Base-by-base conservation (phyloP, 2,888 invertebrate species). In the Leptopilina syphax region DNA sequence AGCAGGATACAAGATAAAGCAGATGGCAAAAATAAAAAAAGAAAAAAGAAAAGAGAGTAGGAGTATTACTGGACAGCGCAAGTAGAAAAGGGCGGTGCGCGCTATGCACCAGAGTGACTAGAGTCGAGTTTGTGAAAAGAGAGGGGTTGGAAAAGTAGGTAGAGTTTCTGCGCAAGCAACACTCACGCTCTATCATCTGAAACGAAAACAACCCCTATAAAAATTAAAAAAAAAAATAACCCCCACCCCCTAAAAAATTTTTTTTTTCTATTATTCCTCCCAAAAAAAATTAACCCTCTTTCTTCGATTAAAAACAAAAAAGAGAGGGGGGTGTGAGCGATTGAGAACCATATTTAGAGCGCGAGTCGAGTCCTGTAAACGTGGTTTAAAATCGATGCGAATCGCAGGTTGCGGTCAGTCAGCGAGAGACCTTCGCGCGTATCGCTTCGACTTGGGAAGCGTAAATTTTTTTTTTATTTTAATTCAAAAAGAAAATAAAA, bases 311-410 rank as follows among this genome's bases (percentile, higher is more conserved):
- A 60, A n/a, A 8, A 1, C 1, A 24, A 13, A 18, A 60, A 8
- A 7, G 34, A 34, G 4, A 34, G 34, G 4, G 34, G 34, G 34
- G 34, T 3, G 34, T 3, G 34, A 34, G 34, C 34, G 34, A 34
- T 34, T 34, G 34, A 34, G 34, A 34, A 34, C 3, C 34, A 34
- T 34, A 34, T 34, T 34, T 34, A 34, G 34, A 34, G 50, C 24
- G 54, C 27, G 54, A 70, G n/a, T 13, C 66, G 44, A 67, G 44
- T 67, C 66, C 66, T 70, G 70, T 86, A 85, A 83, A 88, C 87
- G 85, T 87, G 86, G 86, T 89, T 86, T 88, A 89, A 89, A 89
- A 89, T 89, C 89, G 89, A 89, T 89, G 89, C 86, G 86, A 86
- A 88, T 88, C 87, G 87, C 88, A 70, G 87, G 88, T 88, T 88